Conservation (phyloP, 2,797 vertebrate genomes). For the Lateolabrax maculatus region DNA sequence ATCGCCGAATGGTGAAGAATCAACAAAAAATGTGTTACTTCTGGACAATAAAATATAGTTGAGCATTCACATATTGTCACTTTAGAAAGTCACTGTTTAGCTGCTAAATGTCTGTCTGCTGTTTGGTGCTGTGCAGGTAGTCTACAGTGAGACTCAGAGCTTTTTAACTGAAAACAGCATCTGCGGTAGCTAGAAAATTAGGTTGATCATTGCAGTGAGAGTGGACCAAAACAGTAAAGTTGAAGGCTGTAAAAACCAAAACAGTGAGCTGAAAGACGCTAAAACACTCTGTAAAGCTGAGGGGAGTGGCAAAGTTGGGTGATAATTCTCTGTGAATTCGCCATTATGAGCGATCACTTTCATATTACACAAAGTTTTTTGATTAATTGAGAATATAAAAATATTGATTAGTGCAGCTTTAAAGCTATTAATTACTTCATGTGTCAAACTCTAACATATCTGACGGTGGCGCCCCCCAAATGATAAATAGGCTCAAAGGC, state of each 20-base stretch:
- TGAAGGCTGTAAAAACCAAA: too few species aligned
- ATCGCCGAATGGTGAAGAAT: background rate
- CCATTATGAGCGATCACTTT: background rate
- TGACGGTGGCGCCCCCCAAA: background rate
- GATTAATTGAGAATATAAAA: background rate
- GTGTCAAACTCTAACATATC: background rate
- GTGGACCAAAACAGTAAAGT: too few species aligned
- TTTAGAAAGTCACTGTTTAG: background rate
- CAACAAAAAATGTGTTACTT: background rate
- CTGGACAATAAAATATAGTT: background rate
- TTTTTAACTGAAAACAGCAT: background rate
- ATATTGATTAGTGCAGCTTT: background rate
- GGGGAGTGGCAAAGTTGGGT: background rate
- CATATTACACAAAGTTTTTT: background rate
- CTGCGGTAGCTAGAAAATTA: background rate
- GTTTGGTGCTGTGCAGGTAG: background rate
- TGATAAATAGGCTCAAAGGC: background rate
- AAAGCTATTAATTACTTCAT: background rate
- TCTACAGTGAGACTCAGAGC: background rate
- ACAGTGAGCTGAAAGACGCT: background rate
- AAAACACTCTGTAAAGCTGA: background rate
- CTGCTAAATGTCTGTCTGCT: background rate
- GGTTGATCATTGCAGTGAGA: background rate
- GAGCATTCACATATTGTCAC: background rate
- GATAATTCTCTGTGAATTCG: background rate